phyloP scores from a whole-genome alignment of 2,888 invertebrate genomes.

The Hirtodrosophila cameraria region DNA sequence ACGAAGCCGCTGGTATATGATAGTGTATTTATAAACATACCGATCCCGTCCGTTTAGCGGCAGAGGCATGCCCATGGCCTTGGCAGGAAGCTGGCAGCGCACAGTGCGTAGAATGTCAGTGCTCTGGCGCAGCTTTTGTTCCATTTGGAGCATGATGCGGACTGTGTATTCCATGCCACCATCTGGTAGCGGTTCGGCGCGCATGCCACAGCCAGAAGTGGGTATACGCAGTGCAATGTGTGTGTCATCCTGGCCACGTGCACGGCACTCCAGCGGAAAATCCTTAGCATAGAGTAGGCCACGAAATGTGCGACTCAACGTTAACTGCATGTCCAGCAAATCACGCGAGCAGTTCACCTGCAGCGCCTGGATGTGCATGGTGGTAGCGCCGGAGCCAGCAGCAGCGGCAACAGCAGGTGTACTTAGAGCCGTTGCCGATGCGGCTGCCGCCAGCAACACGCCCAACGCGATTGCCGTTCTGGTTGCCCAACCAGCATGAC shows the following conservation, averaged over 20 bases:
- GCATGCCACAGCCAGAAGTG: conserved; percentile 87
- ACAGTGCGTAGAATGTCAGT: conserved; percentile 88
- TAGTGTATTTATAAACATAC: conserved; percentile 21
- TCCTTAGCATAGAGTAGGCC: conserved; percentile 91
- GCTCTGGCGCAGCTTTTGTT: conserved; percentile 89
- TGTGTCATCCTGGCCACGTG: conserved; percentile 85
- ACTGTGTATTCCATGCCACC: conserved; percentile 87
- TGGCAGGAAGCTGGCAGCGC: conserved; percentile 85
- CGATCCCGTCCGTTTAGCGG: conserved; percentile 54
- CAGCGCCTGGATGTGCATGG: conserved; percentile 85
- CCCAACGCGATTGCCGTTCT: conserved; percentile 58
- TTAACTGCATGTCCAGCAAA: conserved; percentile 87
- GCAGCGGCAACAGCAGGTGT: conserved; percentile 15
- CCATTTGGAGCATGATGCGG: conserved; percentile 90
- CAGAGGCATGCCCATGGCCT: conserved; percentile 81
- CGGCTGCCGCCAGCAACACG: conserved; percentile 20
- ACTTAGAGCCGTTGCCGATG: conserved; percentile 38
- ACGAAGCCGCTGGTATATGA: too few relatives aligned
- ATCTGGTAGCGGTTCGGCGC: conserved; percentile 85
- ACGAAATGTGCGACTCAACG: conserved; percentile 86
- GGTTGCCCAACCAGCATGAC: conserved; percentile 81
- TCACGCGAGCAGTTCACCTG: conserved; percentile 87
- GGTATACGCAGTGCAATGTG: conserved; percentile 80
- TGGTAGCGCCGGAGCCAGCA: neutral
- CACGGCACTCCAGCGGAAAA: conserved; percentile 89